Conservation (phyloP, 1,140 invertebrate species). For the Chrysomallon squamiferum region DNA sequence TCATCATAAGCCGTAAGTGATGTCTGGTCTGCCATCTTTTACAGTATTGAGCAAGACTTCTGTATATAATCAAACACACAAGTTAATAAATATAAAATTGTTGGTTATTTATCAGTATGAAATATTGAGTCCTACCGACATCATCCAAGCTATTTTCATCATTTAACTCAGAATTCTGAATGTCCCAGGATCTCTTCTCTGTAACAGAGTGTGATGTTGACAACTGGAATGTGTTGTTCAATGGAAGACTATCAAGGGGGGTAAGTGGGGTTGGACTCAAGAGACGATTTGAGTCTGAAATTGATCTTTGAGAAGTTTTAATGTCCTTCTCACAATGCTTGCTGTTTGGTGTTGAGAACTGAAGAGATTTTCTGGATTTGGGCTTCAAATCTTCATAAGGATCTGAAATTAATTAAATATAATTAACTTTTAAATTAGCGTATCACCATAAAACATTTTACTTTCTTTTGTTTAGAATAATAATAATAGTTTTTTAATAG, state of each 20-base stretch:
- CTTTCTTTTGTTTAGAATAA: no score
- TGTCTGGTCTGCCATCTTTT: no score
- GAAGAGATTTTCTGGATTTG: constrained; percentile 29
- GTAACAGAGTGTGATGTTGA: background rate
- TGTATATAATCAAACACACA: no score
- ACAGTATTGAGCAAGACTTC: no score
- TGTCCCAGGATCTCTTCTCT: constrained; percentile 15
- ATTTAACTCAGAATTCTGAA: background rate
- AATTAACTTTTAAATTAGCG: background rate
- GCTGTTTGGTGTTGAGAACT: constrained; percentile 27
- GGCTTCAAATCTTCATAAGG: constrained; percentile 8
- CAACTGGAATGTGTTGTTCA: constrained; percentile 3
- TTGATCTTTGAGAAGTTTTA: background rate
- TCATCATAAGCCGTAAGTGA: no score
- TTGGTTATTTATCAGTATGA: no score
- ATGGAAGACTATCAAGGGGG: constrained; percentile 23
- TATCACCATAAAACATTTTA: no score
- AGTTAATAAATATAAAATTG: no score
- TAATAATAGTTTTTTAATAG: no score
- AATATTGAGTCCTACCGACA: background rate
- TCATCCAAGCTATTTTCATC: background rate
- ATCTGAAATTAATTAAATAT: constrained; percentile 10
- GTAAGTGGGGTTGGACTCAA: constrained; percentile 16
- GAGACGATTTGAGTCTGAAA: background rate
- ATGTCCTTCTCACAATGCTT: background rate